Percentiles rank a stretch among this genome's conserved stretches.
Conservation (phyloP, 2,888 invertebrate genomes). For the Halictus quadricinctus region DNA sequence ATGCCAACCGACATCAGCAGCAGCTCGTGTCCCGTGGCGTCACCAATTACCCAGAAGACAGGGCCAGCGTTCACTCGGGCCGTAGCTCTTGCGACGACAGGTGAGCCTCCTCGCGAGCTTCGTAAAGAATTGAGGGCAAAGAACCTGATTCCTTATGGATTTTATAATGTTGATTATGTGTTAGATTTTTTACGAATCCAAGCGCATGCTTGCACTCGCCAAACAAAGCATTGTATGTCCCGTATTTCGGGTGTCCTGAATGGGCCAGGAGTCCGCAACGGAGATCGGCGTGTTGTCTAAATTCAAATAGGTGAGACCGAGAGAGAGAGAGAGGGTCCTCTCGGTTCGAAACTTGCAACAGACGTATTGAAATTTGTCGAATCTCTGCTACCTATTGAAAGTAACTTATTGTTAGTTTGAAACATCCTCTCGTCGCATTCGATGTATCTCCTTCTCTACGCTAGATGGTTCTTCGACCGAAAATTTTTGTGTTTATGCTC, state of each 20-base stretch:
- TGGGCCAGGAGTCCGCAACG: slow-evolving; percentile 72
- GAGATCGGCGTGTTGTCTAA: slow-evolving; percentile 74
- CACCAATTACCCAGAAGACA: slow-evolving; percentile 85
- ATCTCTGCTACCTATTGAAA: slow-evolving; percentile 15
- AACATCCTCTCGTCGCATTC: slow-evolving; percentile 1
- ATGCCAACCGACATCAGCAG: slow-evolving; percentile 81
- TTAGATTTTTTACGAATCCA: slow-evolving; percentile 77
- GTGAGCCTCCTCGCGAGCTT: slow-evolving; percentile 77
- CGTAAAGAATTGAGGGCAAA: not conserved
- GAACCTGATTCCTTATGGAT: slow-evolving; percentile 28
- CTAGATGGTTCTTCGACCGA: slow-evolving; percentile 15
- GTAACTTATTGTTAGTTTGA: slow-evolving; percentile 38
- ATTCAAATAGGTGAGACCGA: slow-evolving; percentile 78
- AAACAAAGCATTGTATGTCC: slow-evolving; percentile 78
- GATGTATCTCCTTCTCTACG: slow-evolving; percentile 6
- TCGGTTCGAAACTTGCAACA: slow-evolving; percentile 63
- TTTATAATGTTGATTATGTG: slow-evolving; percentile 70
- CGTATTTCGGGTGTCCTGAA: slow-evolving; percentile 77
- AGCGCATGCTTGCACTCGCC: slow-evolving; percentile 78
- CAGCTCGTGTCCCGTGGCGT: slow-evolving; percentile 73
- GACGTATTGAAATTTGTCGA: slow-evolving; percentile 30
- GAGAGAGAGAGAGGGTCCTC: slow-evolving; percentile 55
- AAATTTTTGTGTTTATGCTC: not conserved
- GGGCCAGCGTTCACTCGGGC: slow-evolving; percentile 92
- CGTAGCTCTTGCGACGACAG: slow-evolving; percentile 91